These are phyloP conservation scores for Athrips mouffetella DNA, from an alignment of 2,888 invertebrate genomes.

Conservation along the genomic window DNA sequence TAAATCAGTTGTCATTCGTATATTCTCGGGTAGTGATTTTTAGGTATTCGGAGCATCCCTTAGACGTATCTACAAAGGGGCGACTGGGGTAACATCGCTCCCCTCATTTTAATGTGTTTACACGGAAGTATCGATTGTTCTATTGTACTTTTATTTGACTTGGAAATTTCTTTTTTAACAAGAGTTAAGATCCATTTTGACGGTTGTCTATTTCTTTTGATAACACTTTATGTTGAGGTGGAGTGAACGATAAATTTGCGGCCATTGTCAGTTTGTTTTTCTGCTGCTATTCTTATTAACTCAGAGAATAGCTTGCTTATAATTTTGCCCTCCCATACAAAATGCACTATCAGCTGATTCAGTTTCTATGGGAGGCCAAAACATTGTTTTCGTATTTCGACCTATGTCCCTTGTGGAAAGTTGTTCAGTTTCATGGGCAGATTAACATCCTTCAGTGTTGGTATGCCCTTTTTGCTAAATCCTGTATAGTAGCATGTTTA, in stretches of 20 bases:
- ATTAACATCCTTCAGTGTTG: too few species aligned
- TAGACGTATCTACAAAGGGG: slow-evolving; percentile 34
- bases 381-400: too few species aligned
- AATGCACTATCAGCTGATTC: too few species aligned
- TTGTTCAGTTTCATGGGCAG: too few species aligned
- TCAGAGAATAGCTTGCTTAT: too few species aligned
- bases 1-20: not conserved
- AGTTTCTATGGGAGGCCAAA: too few species aligned
- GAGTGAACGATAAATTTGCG: not conserved
- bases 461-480: too few species aligned
- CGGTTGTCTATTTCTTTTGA: slow-evolving; percentile 44
- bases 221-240: slow-evolving; percentile 19
- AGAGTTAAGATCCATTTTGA: slow-evolving; percentile 41
- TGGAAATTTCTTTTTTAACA: slow-evolving; percentile 59
- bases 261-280: not conserved
- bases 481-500: too few species aligned
- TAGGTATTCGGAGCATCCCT: slow-evolving; percentile 14
- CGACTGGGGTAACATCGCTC: slow-evolving; percentile 19
- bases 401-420: too few species aligned
- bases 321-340: too few species aligned
- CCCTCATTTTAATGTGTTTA: slow-evolving; percentile 76
- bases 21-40: slow-evolving; percentile 15
- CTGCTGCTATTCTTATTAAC: not conserved
- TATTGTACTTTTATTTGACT: slow-evolving; percentile 75
- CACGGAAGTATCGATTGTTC: slow-evolving; percentile 76